phyloP scores from a whole-genome alignment of 2,888 invertebrate species.

The Operophtera brumata region DNA sequence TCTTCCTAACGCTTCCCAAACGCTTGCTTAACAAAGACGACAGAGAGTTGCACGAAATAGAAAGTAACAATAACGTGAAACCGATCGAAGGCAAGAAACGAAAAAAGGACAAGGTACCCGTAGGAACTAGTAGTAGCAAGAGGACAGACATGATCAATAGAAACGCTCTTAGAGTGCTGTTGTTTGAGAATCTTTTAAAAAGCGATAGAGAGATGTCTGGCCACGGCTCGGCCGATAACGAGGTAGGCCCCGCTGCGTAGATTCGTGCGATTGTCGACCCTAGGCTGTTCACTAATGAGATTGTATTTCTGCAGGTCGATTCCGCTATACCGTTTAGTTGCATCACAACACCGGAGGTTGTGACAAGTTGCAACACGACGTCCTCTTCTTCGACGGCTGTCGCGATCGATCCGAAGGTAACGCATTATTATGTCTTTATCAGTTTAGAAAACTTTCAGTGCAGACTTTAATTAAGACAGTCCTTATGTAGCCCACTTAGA shows the following conservation, averaged over 20 bases:
- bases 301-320: slow-evolving; percentile 65
- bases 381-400: slow-evolving; percentile 57
- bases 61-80: slow-evolving; percentile 37
- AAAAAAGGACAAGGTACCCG: slow-evolving; percentile 43
- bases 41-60: slow-evolving; percentile 36
- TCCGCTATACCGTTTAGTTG: slow-evolving; percentile 76
- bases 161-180: slow-evolving; percentile 58
- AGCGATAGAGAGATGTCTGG: slow-evolving; percentile 48
- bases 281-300: slow-evolving; percentile 28
- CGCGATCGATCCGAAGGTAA: slow-evolving; percentile 69
- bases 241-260: slow-evolving; percentile 53
- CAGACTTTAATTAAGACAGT: slow-evolving; percentile 1
- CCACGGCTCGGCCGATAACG: slow-evolving; percentile 40
- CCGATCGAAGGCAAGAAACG: slow-evolving; percentile 37
- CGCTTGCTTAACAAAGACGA: slow-evolving; percentile 40
- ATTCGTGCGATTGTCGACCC: slow-evolving; percentile 17
- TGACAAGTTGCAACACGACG: slow-evolving; percentile 71
- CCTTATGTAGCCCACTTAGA: background rate
- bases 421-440: background rate
- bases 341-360: slow-evolving; percentile 77
- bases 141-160: slow-evolving; percentile 49
- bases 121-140: slow-evolving; percentile 40
- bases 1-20: slow-evolving; percentile 62
- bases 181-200: slow-evolving; percentile 58
- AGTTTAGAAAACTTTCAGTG: background rate